These are phyloP conservation scores for Vulpes lagopus DNA, from an alignment of 2,113 vertebrate genomes.

Conservation along the genomic window DNA sequence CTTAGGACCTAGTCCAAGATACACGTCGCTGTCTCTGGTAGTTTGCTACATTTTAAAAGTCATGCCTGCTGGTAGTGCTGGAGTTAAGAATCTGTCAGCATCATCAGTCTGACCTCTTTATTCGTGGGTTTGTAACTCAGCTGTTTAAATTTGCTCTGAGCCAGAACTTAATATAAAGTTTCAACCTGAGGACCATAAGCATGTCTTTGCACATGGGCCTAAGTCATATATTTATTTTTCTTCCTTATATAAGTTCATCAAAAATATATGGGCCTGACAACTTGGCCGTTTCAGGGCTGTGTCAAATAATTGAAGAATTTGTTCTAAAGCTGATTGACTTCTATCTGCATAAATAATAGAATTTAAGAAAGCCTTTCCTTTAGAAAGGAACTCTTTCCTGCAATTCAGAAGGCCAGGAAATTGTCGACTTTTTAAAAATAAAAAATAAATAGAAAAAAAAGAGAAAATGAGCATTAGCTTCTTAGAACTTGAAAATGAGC, in stretches of 20 bases:
- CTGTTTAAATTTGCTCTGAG: slow-evolving; percentile 57
- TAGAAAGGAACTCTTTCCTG: not conserved
- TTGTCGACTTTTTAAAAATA: slow-evolving; percentile 14
- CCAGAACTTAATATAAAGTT: slow-evolving; percentile 63
- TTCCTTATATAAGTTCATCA: slow-evolving; percentile 45
- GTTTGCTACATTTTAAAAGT: slow-evolving; percentile 27
- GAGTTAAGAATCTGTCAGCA: slow-evolving; percentile 23
- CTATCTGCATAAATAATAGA: slow-evolving; percentile 4
- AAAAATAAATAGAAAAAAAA: slow-evolving; percentile 21
- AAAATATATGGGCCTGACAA: not conserved
- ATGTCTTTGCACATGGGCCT: not conserved
- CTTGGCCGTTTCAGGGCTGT: not conserved
- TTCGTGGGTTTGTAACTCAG: slow-evolving; percentile 60
- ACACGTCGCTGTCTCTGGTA: not conserved
- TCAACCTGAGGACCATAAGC: not conserved
- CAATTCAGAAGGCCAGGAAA: not conserved
- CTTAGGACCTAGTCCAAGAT: slow-evolving; percentile 22
- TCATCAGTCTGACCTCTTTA: slow-evolving; percentile 56
- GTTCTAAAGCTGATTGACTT: not conserved
- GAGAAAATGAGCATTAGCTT: slow-evolving; percentile 34
- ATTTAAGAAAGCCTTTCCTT: not conserved
- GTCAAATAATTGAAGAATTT: slow-evolving; percentile 26
- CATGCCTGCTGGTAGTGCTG: not conserved
- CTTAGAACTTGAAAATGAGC: slow-evolving; percentile 55
- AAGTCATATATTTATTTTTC: not conserved